phyloP scores from a whole-genome alignment of 2,113 vertebrate genomes.

The Hiodon tergisus region DNA sequence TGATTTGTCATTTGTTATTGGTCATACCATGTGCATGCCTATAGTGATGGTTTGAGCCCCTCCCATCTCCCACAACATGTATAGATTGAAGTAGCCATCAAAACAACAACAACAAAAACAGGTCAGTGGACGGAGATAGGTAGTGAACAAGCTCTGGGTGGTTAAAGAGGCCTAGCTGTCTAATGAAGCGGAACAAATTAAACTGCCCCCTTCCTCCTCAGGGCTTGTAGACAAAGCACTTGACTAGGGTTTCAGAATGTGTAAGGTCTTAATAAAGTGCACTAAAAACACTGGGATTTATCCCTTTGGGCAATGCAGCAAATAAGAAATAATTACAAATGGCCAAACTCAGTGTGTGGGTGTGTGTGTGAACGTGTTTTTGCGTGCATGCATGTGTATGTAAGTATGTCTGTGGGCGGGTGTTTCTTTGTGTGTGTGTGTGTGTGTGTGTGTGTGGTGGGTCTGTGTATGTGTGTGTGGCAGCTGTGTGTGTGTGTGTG shows the following conservation, averaged over 20 bases:
- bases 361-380: background rate
- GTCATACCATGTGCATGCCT: background rate
- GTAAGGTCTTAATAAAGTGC: conserved; percentile 36
- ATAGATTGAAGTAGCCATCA: background rate
- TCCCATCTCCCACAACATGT: background rate
- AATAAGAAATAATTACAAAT: conserved; percentile 40
- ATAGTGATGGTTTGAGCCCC: background rate
- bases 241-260: conserved; percentile 38
- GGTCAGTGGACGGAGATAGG: conserved; percentile 28
- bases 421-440: background rate
- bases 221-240: conserved; percentile 34
- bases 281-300: conserved; percentile 28
- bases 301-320: conserved; percentile 28
- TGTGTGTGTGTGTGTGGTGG: background rate
- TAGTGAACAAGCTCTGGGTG: conserved; percentile 2
- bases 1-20: too few relatives aligned
- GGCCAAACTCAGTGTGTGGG: background rate
- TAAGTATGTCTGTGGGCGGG: conserved; percentile 1
- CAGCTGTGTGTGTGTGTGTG: too few relatives aligned
- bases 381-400: background rate
- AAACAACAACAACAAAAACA: background rate
- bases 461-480: background rate
- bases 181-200: conserved; percentile 44
- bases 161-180: conserved; percentile 38
- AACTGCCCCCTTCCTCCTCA: conserved; percentile 30